Base-by-base conservation (phyloP, 2,113 vertebrate genomes). In the Ptilorrhoa leucosticta region DNA sequence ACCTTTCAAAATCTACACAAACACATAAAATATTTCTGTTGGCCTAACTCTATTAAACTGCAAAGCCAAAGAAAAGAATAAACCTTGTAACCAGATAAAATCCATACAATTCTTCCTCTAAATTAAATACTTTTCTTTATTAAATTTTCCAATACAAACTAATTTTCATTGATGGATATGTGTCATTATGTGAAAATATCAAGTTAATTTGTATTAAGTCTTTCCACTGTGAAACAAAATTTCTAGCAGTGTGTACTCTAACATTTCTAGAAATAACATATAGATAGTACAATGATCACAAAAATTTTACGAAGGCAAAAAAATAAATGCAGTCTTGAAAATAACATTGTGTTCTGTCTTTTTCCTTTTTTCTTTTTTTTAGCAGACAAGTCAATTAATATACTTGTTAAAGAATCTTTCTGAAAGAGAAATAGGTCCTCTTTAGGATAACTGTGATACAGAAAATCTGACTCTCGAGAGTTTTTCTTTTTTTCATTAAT, bases 131-230 rank as follows among this genome's bases (percentile, higher is more conserved):
- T 40, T 75, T 90, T 79, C 9, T 57, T 60, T 72, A 93, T 93
- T 94, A 68, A 64, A 56, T 90, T 83, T 90, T 83, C 11, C 19
- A 68, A 28, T 56, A 60, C 33, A 88, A 94, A 87, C 40, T 76
- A 15, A 50, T 93, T 96, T 92, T 71, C 56, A 75, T 82, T 93
- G 93, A 95, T 88, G 39, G 31, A 42, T 90, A 68, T 60, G 13
- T 76, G 63, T 42, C 88, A 80, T 45, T 27, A 56, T 72, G 33
- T 86, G 66, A 80, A 87, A 92, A 93, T 64, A 83, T 42, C 33
- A 83, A 83, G 22, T 51, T 86, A 85, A 58, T 92, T 88, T 92
- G 3, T 88, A 65, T 56, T 27, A 28, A 63, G 9, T 54, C 19
- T 89, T 87, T 69, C n/a, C n/a, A 64, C 7, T 45, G 20, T 13